Percentiles rank a stretch among this genome's conserved stretches.
Conservation (phyloP, 1,140 invertebrate species). For the Pseudoatta argentina region DNA sequence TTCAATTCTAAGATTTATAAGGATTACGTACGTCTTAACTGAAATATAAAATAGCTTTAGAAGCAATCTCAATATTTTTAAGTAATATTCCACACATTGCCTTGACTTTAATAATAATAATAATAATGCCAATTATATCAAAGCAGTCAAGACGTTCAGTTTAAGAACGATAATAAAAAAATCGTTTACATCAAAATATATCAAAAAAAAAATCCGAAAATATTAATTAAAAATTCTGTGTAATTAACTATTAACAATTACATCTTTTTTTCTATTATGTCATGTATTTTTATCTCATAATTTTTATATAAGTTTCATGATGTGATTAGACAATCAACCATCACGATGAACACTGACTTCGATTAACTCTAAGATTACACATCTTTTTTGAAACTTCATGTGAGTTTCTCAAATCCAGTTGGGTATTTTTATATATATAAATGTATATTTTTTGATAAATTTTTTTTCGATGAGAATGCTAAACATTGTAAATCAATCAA, state of each 20-base stretch:
- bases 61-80: constrained; percentile 45
- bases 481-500: not conserved
- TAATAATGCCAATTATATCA: constrained; percentile 2
- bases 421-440: constrained; percentile 7
- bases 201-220: not conserved
- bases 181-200: not conserved
- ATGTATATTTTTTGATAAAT: not conserved
- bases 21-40: not conserved
- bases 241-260: constrained; percentile 2
- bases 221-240: constrained; percentile 21
- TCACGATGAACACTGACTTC: not conserved
- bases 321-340: not conserved
- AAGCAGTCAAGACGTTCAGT: not conserved
- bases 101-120: constrained; percentile 24
- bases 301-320: not conserved
- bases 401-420: not conserved
- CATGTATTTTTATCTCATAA: not conserved
- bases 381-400: not conserved
- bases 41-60: constrained; percentile 5
- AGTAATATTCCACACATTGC: not conserved
- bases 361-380: not conserved
- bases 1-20: not conserved
- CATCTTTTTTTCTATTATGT: constrained; percentile 6
- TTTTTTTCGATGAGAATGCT: not conserved
- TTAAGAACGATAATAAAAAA: constrained; percentile 4